phyloP scores from a whole-genome alignment of 2,888 invertebrate species.

The Drosophila suboccidentalis region DNA sequence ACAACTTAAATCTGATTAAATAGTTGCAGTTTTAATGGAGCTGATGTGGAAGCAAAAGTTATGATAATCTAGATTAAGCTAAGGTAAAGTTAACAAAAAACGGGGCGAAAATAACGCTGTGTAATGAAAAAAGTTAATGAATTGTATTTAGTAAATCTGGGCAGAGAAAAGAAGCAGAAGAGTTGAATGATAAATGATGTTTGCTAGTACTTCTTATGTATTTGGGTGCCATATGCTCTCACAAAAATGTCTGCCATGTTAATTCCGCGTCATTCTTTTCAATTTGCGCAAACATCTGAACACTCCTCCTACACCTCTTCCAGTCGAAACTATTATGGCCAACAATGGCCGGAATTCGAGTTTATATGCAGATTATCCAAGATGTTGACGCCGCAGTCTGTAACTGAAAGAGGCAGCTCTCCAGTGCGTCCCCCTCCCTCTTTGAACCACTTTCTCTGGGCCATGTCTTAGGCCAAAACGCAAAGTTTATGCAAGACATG shows the following conservation, averaged over 20 bases:
- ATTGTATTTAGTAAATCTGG: slow-evolving; percentile 16
- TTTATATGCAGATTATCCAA: slow-evolving; percentile 38
- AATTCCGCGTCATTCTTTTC: slow-evolving; percentile 52
- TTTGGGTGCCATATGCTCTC: slow-evolving; percentile 5
- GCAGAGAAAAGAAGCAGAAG: slow-evolving; percentile 1
- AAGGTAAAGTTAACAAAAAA: slow-evolving; percentile 3
- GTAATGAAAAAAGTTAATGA: slow-evolving; percentile 8
- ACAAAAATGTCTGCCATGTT: slow-evolving; percentile 41
- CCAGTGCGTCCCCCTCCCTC: not conserved
- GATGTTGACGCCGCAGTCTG: slow-evolving; percentile 22
- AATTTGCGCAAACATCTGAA: slow-evolving; percentile 50
- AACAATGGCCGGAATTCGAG: slow-evolving; percentile 13
- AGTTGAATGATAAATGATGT: slow-evolving; percentile 23
- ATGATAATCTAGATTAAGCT: slow-evolving; percentile 19
- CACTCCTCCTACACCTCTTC: not conserved
- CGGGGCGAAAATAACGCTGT: too few species aligned
- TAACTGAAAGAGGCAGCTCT: slow-evolving; percentile 15
- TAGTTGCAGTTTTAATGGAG: slow-evolving; percentile 18
- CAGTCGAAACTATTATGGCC: not conserved
- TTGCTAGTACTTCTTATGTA: not conserved
- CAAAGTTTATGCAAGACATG: slow-evolving; percentile 51
- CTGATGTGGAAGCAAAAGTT: slow-evolving; percentile 18
- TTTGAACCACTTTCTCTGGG: not conserved
- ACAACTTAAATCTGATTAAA: slow-evolving; percentile 14
- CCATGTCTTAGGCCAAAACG: slow-evolving; percentile 12